phyloP scores from a whole-genome alignment of 2,113 vertebrate genomes.

The Thermophis baileyi region DNA sequence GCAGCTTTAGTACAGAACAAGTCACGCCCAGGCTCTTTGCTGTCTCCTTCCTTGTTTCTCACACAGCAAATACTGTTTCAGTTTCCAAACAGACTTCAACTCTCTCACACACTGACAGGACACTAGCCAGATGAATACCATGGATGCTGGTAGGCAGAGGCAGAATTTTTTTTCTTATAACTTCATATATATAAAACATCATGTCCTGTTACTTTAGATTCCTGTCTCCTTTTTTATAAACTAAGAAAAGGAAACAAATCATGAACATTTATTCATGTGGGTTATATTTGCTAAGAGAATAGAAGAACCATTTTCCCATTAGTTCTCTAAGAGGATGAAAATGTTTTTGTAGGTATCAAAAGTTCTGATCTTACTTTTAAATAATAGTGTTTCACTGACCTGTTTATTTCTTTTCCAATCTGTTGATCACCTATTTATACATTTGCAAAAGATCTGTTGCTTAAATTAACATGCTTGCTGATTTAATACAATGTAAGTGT shows the following conservation, averaged over 20 bases:
- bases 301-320: background rate
- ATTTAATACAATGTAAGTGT: constrained; percentile 1
- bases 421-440: background rate
- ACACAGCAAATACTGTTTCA: too few relatives aligned
- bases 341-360: background rate
- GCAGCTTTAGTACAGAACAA: too few relatives aligned
- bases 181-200: too few relatives aligned
- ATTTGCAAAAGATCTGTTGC: background rate
- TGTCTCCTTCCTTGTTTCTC: too few relatives aligned
- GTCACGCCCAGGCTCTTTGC: too few relatives aligned
- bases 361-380: background rate
- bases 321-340: background rate
- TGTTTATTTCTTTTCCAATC: background rate
- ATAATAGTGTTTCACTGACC: background rate
- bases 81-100: too few relatives aligned
- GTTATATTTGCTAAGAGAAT: background rate
- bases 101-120: too few relatives aligned
- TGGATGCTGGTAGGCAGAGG: too few relatives aligned
- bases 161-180: too few relatives aligned
- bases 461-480: constrained; percentile 10
- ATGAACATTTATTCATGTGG: background rate
- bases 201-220: too few relatives aligned
- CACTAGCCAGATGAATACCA: too few relatives aligned
- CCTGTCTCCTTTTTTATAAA: too few relatives aligned
- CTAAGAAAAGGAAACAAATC: background rate